Conservation (phyloP, 2,113 vertebrate species). For the Rallus limicola region DNA sequence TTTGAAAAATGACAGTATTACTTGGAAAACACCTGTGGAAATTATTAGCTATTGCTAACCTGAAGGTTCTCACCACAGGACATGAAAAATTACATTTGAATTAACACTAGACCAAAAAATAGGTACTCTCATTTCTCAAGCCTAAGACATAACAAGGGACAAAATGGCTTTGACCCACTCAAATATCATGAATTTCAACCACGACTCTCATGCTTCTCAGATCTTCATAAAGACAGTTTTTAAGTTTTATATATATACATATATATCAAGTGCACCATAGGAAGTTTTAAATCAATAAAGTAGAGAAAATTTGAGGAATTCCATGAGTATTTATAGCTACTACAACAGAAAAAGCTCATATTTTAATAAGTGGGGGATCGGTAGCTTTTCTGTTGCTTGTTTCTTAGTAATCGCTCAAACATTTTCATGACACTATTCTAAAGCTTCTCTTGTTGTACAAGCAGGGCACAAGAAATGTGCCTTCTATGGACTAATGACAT, state of each 20-base stretch:
- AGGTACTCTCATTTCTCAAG: rapidly evolving
- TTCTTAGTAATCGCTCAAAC: not conserved
- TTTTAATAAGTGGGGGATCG: not conserved
- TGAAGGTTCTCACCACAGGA: not conserved
- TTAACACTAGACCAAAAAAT: not conserved
- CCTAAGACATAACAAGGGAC: not conserved
- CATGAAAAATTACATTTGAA: not conserved
- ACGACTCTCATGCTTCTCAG: not conserved
- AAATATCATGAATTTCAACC: not conserved
- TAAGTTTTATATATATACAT: not conserved
- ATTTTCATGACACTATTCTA: not conserved
- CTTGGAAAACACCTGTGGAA: not conserved
- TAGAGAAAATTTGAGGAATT: not conserved
- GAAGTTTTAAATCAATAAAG: not conserved
- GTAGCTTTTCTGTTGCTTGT: not conserved
- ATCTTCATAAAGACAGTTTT: not conserved
- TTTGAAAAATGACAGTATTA: not conserved
- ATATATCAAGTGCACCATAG: not conserved
- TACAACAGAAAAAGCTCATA: not conserved
- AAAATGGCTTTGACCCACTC: not conserved
- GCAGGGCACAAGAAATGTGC: not conserved
- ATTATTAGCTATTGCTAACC: not conserved
- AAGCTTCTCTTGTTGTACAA: not conserved
- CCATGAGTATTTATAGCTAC: not conserved
- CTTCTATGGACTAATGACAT: not conserved